These are phyloP conservation scores for Drosophila flavopinicola DNA, from an alignment of 2,888 invertebrate genomes.

Conservation along the genomic window DNA sequence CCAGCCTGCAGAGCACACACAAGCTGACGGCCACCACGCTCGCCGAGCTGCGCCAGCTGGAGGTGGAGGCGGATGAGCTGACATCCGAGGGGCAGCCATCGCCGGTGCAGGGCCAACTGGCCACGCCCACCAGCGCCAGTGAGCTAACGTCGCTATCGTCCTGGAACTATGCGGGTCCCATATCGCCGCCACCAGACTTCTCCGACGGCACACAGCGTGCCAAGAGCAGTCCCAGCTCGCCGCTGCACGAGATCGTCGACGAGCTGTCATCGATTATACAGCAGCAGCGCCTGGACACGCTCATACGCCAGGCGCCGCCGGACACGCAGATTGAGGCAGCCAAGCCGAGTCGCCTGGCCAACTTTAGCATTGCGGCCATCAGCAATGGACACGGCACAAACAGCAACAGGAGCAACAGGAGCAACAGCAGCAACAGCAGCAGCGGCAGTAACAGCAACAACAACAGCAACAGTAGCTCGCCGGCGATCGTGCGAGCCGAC, in stretches of 20 bases:
- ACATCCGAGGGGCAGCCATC: slow-evolving; percentile 13
- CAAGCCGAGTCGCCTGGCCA: slow-evolving; percentile 79
- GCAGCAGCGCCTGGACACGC: slow-evolving; percentile 75
- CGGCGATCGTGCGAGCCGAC: slow-evolving; percentile 75
- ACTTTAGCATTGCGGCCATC: slow-evolving; percentile 77
- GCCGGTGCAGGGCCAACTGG: slow-evolving; percentile 11
- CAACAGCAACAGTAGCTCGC: slow-evolving; percentile 26
- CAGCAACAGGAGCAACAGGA: neutral
- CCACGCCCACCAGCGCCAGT: slow-evolving; percentile 59
- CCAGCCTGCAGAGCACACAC: slow-evolving; percentile 80
- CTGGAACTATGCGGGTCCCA: slow-evolving; percentile 82
- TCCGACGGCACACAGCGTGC: slow-evolving; percentile 67
- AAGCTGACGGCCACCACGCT: slow-evolving; percentile 40
- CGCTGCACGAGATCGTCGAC: slow-evolving; percentile 78
- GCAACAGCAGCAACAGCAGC: neutral
- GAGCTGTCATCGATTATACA: slow-evolving; percentile 77
- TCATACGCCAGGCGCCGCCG: slow-evolving; percentile 67
- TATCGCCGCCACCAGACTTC: slow-evolving; percentile 83
- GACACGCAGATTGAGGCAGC: slow-evolving; percentile 74
- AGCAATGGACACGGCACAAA: slow-evolving; percentile 8
- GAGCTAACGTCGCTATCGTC: slow-evolving; percentile 70
- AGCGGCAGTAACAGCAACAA: slow-evolving; percentile 24
- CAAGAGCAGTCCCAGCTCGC: slow-evolving; percentile 45
- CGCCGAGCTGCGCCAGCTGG: slow-evolving; percentile 34
- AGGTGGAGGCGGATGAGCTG: slow-evolving; percentile 15